phyloP scores from a whole-genome alignment of 2,797 vertebrate genomes.

The Thripadectes ignobilis region DNA sequence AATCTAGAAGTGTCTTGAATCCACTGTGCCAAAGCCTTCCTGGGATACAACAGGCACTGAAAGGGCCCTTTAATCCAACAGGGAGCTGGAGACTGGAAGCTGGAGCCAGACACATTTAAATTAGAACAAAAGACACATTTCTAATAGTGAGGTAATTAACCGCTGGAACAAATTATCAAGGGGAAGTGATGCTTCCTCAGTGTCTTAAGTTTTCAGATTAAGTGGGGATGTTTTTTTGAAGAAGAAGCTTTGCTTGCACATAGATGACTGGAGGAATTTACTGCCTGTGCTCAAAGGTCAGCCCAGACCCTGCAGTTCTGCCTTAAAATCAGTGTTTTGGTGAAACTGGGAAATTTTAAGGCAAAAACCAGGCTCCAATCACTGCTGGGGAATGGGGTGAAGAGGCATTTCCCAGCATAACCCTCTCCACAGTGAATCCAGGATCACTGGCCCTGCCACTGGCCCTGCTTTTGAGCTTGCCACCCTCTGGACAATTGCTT shows the following conservation, averaged over 20 bases:
- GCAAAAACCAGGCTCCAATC: not conserved
- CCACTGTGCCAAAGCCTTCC: not conserved
- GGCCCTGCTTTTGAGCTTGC: not conserved
- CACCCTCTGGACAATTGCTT: accelerated
- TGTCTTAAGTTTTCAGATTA: not conserved
- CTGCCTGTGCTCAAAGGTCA: accelerated
- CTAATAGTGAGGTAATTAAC: slow-evolving; percentile 45
- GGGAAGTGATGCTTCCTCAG: slow-evolving; percentile 20
- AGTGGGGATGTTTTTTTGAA: not conserved
- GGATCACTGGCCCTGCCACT: not conserved
- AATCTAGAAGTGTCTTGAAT: not conserved
- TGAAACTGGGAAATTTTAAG: not conserved
- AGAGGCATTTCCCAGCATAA: not conserved
- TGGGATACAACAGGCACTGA: not conserved
- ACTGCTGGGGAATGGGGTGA: accelerated
- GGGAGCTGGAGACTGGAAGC: not conserved
- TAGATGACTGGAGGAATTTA: not conserved
- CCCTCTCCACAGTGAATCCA: accelerated
- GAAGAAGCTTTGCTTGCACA: not conserved
- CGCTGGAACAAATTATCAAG: slow-evolving; percentile 18
- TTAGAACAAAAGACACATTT: slow-evolving; percentile 38
- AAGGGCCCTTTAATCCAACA: not conserved
- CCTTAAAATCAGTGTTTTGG: not conserved
- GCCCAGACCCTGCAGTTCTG: not conserved
- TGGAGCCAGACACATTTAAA: not conserved